These are phyloP conservation scores for Stenotaenia linearis DNA, from an alignment of 2,888 invertebrate species.

Conservation along the genomic window DNA sequence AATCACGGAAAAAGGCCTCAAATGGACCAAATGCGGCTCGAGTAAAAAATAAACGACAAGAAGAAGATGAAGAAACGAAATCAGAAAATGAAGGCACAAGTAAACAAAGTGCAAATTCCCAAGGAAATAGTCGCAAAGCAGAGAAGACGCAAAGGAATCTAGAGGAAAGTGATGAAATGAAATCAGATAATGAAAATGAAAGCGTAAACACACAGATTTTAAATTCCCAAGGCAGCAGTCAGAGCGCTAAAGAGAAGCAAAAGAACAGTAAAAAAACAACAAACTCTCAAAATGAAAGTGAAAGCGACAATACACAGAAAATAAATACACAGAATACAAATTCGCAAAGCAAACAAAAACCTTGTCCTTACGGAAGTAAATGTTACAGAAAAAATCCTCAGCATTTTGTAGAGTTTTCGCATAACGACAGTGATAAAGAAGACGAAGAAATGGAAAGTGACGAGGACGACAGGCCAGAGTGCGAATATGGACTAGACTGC, in stretches of 20 bases:
- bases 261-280: background rate
- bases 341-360: background rate
- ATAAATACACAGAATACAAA: background rate
- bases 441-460: conserved; percentile 41
- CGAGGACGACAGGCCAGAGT: conserved; percentile 51
- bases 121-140: background rate
- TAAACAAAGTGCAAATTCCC: too few species aligned
- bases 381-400: conserved; percentile 56
- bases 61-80: background rate
- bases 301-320: too few species aligned
- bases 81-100: too few species aligned
- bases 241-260: too few species aligned
- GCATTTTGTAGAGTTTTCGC: conserved; percentile 58
- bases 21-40: background rate
- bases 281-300: too few species aligned
- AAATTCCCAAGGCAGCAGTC: background rate
- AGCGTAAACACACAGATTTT: background rate
- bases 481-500: conserved; percentile 57
- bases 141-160: too few species aligned
- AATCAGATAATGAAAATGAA: too few species aligned
- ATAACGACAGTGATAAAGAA: conserved; percentile 61
- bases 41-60: background rate
- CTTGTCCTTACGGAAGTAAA: background rate
- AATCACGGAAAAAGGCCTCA: too few species aligned
- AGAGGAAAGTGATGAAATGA: background rate